These are phyloP conservation scores for Hydrotaea diabolus DNA, from an alignment of 2,888 invertebrate genomes.

Conservation along the genomic window DNA sequence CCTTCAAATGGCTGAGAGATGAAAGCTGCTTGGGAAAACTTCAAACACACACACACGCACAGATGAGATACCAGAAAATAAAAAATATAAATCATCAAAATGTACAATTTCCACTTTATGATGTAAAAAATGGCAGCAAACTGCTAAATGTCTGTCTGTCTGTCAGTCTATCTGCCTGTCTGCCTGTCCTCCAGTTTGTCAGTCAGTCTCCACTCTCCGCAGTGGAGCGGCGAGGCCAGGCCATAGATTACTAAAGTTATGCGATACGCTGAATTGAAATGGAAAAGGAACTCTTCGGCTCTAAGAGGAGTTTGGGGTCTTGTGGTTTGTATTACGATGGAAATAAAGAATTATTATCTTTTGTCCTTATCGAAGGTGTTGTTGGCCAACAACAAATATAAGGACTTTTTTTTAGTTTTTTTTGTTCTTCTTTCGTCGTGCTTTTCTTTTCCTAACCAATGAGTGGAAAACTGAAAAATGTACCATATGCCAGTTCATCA, in stretches of 20 bases:
- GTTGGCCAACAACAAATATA: not conserved
- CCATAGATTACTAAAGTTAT: not conserved
- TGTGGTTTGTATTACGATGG: not conserved
- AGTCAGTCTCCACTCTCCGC: too few relatives aligned
- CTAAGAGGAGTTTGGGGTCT: not conserved
- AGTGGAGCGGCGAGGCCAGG: not conserved
- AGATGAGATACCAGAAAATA: too few relatives aligned
- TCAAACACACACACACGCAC: not conserved
- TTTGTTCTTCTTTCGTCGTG: not conserved
- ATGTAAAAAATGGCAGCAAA: conserved; percentile 15
- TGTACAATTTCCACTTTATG: conserved; percentile 19
- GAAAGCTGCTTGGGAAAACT: not conserved
- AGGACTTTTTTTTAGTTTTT: not conserved
- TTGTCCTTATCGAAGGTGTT: not conserved
- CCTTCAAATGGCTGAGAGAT: not conserved
- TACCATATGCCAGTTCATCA: too few relatives aligned
- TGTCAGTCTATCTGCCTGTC: not conserved
- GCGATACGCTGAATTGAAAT: too few relatives aligned
- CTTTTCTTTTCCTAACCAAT: too few relatives aligned
- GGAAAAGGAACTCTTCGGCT: not conserved
- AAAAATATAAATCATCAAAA: conserved; percentile 41
- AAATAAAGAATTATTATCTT: not conserved
- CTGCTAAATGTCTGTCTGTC: not conserved
- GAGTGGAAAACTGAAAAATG: too few relatives aligned
- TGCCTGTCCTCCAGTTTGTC: not conserved